Conservation (phyloP, 1,140 invertebrate genomes). For the Cherax destructor region DNA sequence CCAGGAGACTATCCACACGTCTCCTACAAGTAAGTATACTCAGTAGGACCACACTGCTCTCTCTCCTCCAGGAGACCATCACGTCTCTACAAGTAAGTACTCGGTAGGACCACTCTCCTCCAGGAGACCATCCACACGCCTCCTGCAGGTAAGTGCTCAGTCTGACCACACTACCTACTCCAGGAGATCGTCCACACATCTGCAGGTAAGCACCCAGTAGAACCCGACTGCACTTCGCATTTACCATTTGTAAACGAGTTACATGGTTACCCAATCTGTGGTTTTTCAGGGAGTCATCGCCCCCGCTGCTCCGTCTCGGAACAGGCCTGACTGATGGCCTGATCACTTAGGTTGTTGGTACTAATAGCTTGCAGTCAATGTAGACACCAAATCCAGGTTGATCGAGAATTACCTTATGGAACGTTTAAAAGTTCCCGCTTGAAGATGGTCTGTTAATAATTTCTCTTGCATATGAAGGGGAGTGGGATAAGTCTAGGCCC, state of each 20-base stretch:
- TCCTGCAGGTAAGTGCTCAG: constrained; percentile 40
- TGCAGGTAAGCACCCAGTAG: neutral
- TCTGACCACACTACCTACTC: neutral
- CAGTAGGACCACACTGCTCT: neutral
- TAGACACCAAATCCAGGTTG: no score
- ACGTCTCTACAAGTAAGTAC: neutral
- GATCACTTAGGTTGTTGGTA: neutral
- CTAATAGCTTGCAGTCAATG: neutral
- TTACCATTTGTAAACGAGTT: no score
- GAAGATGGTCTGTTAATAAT: no score
- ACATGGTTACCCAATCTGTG: no score
- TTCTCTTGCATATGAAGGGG: neutral
- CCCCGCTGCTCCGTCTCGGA: no score
- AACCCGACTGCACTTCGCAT: neutral
- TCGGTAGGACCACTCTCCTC: neutral
- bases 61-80: neutral
- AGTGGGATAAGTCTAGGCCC: no score
- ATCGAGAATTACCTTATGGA: no score
- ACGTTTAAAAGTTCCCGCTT: no score
- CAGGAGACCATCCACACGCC: neutral
- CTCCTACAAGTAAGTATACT: constrained; percentile 49
- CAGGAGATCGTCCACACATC: neutral
- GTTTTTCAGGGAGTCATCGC: no score
- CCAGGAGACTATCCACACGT: neutral
- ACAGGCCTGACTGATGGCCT: no score